Evolutionary conservation across 2,888 invertebrate species (phyloP).

Genomic region (Aphidoletes aphidimyza): DNA sequence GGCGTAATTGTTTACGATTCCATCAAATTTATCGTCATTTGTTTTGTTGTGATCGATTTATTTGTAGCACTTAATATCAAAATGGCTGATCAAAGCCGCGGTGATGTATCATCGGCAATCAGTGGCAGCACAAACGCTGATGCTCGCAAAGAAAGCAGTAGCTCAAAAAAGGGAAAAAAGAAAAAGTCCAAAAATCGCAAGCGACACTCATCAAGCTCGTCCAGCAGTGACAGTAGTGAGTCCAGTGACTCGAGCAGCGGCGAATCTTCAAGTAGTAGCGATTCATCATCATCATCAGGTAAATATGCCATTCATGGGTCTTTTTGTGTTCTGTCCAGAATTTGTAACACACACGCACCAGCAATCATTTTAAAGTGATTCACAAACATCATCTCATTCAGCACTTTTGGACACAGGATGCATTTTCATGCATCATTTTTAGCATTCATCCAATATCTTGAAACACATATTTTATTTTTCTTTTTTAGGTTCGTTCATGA

Average conservation of each 20-base stretch:
- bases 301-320: background rate
- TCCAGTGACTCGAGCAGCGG: slow-evolving; percentile 73
- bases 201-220: slow-evolving; percentile 69
- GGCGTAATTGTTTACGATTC: no score
- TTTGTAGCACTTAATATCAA: slow-evolving; percentile 58
- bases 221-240: slow-evolving; percentile 65
- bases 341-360: background rate
- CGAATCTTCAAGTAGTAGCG: slow-evolving; percentile 76
- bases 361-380: background rate
- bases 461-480: background rate
- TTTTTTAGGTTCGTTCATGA: slow-evolving; percentile 41
- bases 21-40: background rate
- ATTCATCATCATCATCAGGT: slow-evolving; percentile 67
- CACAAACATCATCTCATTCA: background rate
- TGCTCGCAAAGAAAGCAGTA: slow-evolving; percentile 67
- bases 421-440: background rate
- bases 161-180: slow-evolving; percentile 72
- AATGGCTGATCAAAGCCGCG: slow-evolving; percentile 55
- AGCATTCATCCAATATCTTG: slow-evolving; percentile 21
- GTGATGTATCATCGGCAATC: slow-evolving; percentile 61
- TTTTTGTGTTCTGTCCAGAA: background rate
- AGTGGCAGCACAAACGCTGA: slow-evolving; percentile 52
- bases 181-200: slow-evolving; percentile 74
- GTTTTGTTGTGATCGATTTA: background rate
- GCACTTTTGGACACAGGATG: background rate